A percentile compares a stretch with the other conserved stretches of the same genome.
Conservation (phyloP, 2,888 invertebrate species). For the Hermaeophaga mercurialis region DNA sequence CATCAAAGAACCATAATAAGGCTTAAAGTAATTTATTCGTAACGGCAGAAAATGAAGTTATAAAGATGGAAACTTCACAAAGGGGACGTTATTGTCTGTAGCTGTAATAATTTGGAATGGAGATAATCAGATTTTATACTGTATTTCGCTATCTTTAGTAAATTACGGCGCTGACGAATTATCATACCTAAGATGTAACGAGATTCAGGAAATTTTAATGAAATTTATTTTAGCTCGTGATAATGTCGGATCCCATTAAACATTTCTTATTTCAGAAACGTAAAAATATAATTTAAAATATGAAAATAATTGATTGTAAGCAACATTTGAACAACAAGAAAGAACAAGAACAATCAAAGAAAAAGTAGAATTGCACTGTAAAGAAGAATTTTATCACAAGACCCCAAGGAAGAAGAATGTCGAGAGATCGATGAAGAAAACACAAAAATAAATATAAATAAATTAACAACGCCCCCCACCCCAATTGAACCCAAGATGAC, state of each 20-base stretch:
- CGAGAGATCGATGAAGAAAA: too few relatives aligned
- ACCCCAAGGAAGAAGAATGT: too few relatives aligned
- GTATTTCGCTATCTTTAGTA: constrained; percentile 41
- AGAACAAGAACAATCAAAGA: too few relatives aligned
- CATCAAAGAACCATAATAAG: constrained; percentile 52
- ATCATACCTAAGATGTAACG: constrained; percentile 32
- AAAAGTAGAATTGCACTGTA: too few relatives aligned
- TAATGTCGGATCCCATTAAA: background rate
- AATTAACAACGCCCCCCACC: too few relatives aligned
- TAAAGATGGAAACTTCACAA: constrained; percentile 49
- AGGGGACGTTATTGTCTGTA: constrained; percentile 48
- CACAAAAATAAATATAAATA: too few relatives aligned
- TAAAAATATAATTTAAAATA: too few relatives aligned
- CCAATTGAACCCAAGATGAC: too few relatives aligned
- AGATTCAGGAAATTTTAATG: constrained; percentile 29
- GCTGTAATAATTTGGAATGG: constrained; percentile 54
- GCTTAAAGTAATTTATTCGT: constrained; percentile 54
- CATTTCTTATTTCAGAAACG: too few relatives aligned
- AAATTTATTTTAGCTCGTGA: constrained; percentile 14
- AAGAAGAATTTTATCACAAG: too few relatives aligned
- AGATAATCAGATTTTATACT: constrained; percentile 49
- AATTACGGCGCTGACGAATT: constrained; percentile 38
- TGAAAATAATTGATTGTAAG: too few relatives aligned
- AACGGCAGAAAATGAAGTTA: constrained; percentile 54
- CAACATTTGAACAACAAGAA: too few relatives aligned